Evolutionary conservation across 2,888 invertebrate species (phyloP), one percentile per base, ranked within the genome.

Genomic region (Microdon myrmicae): DNA sequence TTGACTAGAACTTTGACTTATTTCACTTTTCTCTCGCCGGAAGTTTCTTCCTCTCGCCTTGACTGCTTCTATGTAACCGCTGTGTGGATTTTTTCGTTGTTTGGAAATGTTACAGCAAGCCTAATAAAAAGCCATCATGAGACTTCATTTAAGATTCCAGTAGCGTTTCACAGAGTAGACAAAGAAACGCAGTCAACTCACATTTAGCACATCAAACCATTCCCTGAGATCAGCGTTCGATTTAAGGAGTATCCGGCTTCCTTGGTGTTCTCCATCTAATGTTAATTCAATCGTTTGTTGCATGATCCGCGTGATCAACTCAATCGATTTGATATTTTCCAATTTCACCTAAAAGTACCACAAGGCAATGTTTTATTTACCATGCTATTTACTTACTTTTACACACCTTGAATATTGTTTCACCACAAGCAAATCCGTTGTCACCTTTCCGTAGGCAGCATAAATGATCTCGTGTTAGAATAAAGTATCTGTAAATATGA

Each of bases 131-230:
- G 8, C 7, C 26, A 22, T 8, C 10, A 10, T 4, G 1, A 10
- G 20, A 29, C 3, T 25, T 55, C 23, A 39, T 31, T 41, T 31
- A 44, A 26, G 39, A 49, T 56, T 55, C 49, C 29, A 39, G 4
- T 12, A 3, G 31, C 28, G 43, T 38, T 28, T 19, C 10, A 20
- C n/a, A 17, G 29, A 23, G 3, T 13, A 5, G 1, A 13, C 23
- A 20, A 14, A 19, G n/a, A 32, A 51, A 19, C n/a, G n/a, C n/a
- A 13, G 2, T 8, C 38, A 25, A 64, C 61, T 64, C 61, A 64
- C 64, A 38, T 64, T 64, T 43, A 64, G 23, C 29, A 47, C 47
- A 23, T 58, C 64, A 29, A 64, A 64, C 64, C 64, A 64, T 64
- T 58, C 64, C n/a, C 64, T 41, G 8, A 64, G 43, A 53, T 64